Evolutionary conservation across 2,888 invertebrate species (phyloP).

Genomic region (Orchestes rusci): DNA sequence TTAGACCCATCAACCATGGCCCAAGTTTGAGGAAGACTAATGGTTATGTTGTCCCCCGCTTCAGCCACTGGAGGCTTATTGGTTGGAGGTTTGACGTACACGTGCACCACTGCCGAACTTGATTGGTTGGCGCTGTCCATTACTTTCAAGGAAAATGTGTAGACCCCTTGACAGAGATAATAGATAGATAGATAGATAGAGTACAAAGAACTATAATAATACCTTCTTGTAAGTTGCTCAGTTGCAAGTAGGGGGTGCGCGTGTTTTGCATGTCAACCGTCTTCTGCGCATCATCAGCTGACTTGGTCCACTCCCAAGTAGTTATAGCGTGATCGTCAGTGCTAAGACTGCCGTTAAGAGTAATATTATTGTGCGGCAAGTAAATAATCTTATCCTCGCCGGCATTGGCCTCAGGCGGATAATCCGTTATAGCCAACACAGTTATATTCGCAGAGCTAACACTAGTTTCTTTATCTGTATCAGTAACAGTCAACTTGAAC

Average conservation of each 20-base stretch:
- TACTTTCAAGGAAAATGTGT: constrained; percentile 87
- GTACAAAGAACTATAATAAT: no score
- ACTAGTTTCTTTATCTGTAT: constrained; percentile 81
- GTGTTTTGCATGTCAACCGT: constrained; percentile 96
- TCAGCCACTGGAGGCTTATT: constrained; percentile 74
- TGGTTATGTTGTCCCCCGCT: constrained; percentile 59
- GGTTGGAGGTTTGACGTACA: constrained; percentile 86
- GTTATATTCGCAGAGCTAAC: constrained; percentile 83
- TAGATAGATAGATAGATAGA: background rate
- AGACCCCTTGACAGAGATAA: constrained; percentile 54
- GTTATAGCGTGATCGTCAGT: constrained; percentile 90
- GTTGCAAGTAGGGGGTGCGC: constrained; percentile 74
- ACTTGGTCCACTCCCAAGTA: constrained; percentile 95
- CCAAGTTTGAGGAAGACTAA: constrained; percentile 79
- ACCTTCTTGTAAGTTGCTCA: constrained; percentile 83
- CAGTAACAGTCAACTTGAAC: constrained; percentile 84
- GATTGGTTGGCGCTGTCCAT: constrained; percentile 87
- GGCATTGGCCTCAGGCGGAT: constrained; percentile 93
- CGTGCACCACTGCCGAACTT: constrained; percentile 75
- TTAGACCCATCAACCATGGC: constrained; percentile 70
- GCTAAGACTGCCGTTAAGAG: constrained; percentile 82
- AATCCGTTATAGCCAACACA: constrained; percentile 85
- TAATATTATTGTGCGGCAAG: constrained; percentile 79
- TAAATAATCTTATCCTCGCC: constrained; percentile 84
- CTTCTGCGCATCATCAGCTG: constrained; percentile 77